phyloP scores from a whole-genome alignment of 2,888 invertebrate species.

The Margaritifera margaritifera region DNA sequence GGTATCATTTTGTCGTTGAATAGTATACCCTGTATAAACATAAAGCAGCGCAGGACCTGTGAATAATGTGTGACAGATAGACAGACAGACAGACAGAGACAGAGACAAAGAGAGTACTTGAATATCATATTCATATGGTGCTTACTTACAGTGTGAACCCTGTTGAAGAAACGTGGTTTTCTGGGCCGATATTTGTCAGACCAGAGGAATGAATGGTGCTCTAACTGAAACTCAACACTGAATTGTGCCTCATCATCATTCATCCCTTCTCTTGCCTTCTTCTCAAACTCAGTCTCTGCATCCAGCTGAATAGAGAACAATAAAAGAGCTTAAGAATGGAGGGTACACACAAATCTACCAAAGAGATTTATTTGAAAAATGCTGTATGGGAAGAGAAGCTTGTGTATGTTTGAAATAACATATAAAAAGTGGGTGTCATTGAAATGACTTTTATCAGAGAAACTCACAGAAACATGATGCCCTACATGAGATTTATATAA shows the following conservation, averaged over 20 bases:
- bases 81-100: too few relatives aligned
- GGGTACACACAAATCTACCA: neutral
- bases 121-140: neutral
- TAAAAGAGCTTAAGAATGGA: neutral
- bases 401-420: neutral
- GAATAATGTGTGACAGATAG: too few relatives aligned
- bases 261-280: conserved; percentile 84
- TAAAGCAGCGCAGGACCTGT: too few relatives aligned
- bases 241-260: conserved; percentile 90
- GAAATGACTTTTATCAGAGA: too few relatives aligned
- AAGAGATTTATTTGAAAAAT: neutral
- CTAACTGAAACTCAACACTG: conserved; percentile 88
- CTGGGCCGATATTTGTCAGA: conserved; percentile 98
- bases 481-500: too few relatives aligned
- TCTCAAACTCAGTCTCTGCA: conserved; percentile 82
- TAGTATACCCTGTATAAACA: too few relatives aligned
- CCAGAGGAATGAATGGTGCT: conserved; percentile 92
- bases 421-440: too few relatives aligned
- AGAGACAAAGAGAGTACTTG: too few relatives aligned
- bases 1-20: too few relatives aligned
- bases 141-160: conserved; percentile 75
- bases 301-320: conserved; percentile 66
- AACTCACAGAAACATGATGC: too few relatives aligned
- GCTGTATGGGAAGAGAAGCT: neutral
- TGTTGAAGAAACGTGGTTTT: conserved; percentile 98